Percentiles rank a stretch among this genome's conserved stretches.
Conservation (phyloP, 2,113 vertebrate species). For the Eidolon helvum region DNA sequence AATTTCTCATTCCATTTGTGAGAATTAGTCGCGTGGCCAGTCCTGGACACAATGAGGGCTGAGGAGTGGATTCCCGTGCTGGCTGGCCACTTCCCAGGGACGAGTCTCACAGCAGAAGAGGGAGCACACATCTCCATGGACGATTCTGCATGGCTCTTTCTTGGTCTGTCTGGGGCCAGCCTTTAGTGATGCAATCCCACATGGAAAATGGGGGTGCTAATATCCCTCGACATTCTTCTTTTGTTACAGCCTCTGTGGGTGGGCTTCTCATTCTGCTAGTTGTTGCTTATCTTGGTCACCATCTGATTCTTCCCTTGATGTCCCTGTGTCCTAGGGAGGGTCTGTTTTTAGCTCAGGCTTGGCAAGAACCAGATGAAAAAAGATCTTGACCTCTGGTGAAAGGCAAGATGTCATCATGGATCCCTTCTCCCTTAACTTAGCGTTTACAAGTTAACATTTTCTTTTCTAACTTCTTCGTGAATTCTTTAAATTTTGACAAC, state of each 20-base stretch:
- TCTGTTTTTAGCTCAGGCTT: not conserved
- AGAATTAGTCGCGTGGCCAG: not conserved
- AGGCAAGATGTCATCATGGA: not conserved
- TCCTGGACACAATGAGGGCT: not conserved
- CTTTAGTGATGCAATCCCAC: fast-evolving
- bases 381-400: not conserved
- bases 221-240: fast-evolving
- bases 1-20: not conserved
- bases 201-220: fast-evolving
- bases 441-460: not conserved
- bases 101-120: fast-evolving
- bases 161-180: no score
- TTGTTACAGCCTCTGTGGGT: not conserved
- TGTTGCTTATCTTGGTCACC: not conserved
- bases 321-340: not conserved
- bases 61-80: not conserved
- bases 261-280: not conserved
- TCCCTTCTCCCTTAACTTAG: not conserved
- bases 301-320: not conserved
- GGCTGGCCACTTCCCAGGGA: not conserved
- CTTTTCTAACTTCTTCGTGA: not conserved
- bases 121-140: fast-evolving
- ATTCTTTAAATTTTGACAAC: not conserved
- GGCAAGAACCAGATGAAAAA: not conserved
- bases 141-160: not conserved